Evolutionary conservation across 2,797 vertebrate species (phyloP), one percentile per base, ranked within the genome.

Genomic region (Botia kubotai): DNA sequence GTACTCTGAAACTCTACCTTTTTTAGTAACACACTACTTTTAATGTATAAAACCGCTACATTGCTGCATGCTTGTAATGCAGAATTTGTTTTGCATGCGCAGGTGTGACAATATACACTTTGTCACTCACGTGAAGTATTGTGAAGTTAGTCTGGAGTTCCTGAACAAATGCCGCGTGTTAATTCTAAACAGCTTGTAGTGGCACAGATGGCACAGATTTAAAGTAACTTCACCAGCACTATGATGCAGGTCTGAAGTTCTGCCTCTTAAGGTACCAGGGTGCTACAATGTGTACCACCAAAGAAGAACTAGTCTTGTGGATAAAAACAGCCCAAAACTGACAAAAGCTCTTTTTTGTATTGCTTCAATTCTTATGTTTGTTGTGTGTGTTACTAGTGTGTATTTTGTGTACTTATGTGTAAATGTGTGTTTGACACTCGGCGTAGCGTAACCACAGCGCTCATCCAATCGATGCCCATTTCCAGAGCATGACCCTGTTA

Each of bases 401-500:
- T 66, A 70, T 65, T 70, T 82, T 65, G 50, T 58, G 75, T 57
- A 52, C 72, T 58, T 71, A 69, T 76, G 63, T 82, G 63, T 81
- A 80, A 73, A 71, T 75, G 70, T 75, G 79, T 84, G 67, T 83
- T 83, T 78, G 85, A 84, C 83, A 83, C 75, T 57, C 43, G 16
- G 60, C 58, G 79, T 81, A 77, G 81, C 76, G 52, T 86, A 83
- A 83, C 83, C 79, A 62, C 67, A 63, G 79, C 80, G 82, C 83
- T 82, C 79, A 80, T 77, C 82, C 83, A 87, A 85, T 87, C 82
- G 70, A 87, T 87, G 83, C 75, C 83, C 79, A 83, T 83, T 87
- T 85, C 83, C 73, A 75, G 83, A 84, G 83, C 73, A 77, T 83
- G 83, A 87, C 86, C 86, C 83, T 72, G 76, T 87, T 87, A 87